Conservation (phyloP, 2,797 vertebrate genomes). For the Anguilla megastoma region DNA sequence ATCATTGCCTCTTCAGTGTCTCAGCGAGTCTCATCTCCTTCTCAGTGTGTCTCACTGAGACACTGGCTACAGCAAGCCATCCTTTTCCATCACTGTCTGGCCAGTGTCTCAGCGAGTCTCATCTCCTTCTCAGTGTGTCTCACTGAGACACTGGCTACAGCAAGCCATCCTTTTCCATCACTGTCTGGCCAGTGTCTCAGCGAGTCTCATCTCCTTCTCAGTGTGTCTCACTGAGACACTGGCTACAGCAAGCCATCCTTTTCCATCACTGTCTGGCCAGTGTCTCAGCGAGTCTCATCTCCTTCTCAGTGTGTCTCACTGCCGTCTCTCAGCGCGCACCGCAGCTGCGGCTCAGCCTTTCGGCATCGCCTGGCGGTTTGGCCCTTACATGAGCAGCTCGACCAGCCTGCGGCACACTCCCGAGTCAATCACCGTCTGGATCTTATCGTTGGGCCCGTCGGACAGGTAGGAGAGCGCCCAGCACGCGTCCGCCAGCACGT, state of each 20-base stretch:
- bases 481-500: slow-evolving; percentile 88
- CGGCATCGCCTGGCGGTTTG: background rate
- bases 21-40: too few species aligned
- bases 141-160: too few species aligned
- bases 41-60: too few species aligned
- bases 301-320: background rate
- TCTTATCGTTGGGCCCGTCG: slow-evolving; percentile 90
- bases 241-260: too few species aligned
- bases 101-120: background rate
- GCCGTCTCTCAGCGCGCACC: background rate
- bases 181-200: background rate
- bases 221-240: background rate
- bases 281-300: too few species aligned
- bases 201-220: background rate
- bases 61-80: too few species aligned
- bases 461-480: slow-evolving; percentile 92
- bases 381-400: slow-evolving; percentile 86
- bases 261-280: background rate
- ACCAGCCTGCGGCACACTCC: slow-evolving; percentile 88
- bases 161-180: too few species aligned
- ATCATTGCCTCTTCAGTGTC: background rate
- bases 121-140: too few species aligned
- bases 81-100: too few species aligned
- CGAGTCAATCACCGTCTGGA: slow-evolving; percentile 89
- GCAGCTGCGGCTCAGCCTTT: background rate